These are phyloP conservation scores for Nasonia oneida DNA, from an alignment of 2,888 invertebrate genomes.

Conservation along the genomic window DNA sequence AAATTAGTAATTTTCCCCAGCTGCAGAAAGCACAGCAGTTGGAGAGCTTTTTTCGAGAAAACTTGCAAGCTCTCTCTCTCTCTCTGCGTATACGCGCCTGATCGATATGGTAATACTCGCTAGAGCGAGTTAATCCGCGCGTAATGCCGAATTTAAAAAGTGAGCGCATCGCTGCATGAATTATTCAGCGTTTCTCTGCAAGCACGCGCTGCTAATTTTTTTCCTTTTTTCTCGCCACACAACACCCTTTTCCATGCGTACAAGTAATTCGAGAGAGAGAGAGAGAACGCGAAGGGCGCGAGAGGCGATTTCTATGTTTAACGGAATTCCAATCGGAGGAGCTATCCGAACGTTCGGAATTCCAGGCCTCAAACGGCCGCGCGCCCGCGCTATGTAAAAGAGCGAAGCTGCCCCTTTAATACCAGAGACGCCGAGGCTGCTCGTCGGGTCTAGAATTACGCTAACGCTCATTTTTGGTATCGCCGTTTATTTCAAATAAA, in stretches of 20 bases:
- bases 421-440: neutral
- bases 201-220: neutral
- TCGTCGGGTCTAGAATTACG: neutral
- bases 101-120: slow-evolving; percentile 40
- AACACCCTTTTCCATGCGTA: neutral
- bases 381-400: neutral
- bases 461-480: neutral
- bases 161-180: neutral
- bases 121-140: slow-evolving; percentile 17
- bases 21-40: neutral
- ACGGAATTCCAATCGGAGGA: slow-evolving; percentile 8
- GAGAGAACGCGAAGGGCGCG: neutral
- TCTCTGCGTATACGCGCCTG: too few species aligned
- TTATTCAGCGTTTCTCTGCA: neutral
- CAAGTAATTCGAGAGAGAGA: too few species aligned
- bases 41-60: slow-evolving; percentile 19
- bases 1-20: slow-evolving; percentile 48
- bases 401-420: slow-evolving; percentile 7
- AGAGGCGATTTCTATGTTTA: slow-evolving; percentile 1
- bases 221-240: neutral
- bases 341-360: neutral
- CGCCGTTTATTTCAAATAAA: neutral
- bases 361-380: neutral
- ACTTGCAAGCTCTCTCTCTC: neutral
- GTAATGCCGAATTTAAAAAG: slow-evolving; percentile 36